phyloP scores from a whole-genome alignment of 2,113 vertebrate species.

The Pithys albifrons region DNA sequence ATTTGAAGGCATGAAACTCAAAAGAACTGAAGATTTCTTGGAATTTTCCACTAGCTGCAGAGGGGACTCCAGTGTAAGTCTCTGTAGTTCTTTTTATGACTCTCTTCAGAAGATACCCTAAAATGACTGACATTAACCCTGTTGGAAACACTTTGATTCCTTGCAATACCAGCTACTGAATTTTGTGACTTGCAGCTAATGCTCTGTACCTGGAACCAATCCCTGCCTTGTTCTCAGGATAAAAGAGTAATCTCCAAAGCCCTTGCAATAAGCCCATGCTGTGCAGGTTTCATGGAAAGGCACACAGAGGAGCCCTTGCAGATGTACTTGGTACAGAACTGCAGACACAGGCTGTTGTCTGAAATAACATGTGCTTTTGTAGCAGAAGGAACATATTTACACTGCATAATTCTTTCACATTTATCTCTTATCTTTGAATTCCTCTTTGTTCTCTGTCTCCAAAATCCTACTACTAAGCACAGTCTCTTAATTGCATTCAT shows the following conservation, averaged over 20 bases:
- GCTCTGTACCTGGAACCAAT: background rate
- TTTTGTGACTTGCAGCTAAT: background rate
- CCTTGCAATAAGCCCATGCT: background rate
- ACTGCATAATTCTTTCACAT: background rate
- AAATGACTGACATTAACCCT: background rate
- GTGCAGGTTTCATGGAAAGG: background rate
- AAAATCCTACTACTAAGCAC: background rate
- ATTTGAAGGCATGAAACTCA: background rate
- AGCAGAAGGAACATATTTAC: background rate
- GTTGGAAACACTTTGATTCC: background rate
- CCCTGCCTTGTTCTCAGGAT: background rate
- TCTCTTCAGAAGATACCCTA: background rate
- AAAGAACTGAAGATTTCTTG: background rate
- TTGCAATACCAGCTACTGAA: background rate
- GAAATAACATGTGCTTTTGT: background rate
- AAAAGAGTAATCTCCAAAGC: background rate
- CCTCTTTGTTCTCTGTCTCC: background rate
- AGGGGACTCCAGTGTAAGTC: background rate
- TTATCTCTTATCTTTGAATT: background rate
- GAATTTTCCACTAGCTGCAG: slow-evolving; percentile 3
- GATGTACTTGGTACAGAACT: background rate
- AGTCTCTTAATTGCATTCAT: background rate
- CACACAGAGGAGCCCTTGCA: background rate
- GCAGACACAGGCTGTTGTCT: background rate
- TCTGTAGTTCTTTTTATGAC: background rate